phyloP scores from a whole-genome alignment of 2,888 invertebrate genomes.

The Andrena haemorrhoa region DNA sequence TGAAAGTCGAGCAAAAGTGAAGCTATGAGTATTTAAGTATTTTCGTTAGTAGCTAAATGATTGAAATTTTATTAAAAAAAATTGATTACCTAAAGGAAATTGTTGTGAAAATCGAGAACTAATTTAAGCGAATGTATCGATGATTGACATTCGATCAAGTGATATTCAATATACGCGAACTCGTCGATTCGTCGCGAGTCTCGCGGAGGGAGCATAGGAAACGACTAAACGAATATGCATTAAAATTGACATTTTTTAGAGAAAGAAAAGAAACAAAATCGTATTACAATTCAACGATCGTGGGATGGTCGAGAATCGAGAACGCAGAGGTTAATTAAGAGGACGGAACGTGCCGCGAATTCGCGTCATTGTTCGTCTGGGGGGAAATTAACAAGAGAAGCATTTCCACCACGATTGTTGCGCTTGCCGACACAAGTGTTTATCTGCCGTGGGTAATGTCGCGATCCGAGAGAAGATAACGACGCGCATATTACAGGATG shows the following conservation, averaged over 20 bases:
- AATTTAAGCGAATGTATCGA: slow-evolving; percentile 36
- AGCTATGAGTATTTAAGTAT: background rate
- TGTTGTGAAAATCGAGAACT: slow-evolving; percentile 29
- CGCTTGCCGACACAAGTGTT: slow-evolving; percentile 11
- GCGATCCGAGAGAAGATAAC: slow-evolving; percentile 26
- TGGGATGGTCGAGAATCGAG: background rate
- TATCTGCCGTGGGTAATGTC: slow-evolving; percentile 27
- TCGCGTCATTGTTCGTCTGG: slow-evolving; percentile 28
- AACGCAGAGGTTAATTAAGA: background rate
- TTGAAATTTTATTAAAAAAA: background rate
- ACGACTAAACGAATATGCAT: background rate
- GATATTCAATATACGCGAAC: slow-evolving; percentile 12
- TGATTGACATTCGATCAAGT: slow-evolving; percentile 12
- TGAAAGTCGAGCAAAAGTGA: slow-evolving; percentile 8
- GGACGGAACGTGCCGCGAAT: background rate
- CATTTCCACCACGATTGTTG: slow-evolving; percentile 6
- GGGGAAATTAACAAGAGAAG: background rate
- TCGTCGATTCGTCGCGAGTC: slow-evolving; percentile 9
- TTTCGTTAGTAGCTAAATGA: slow-evolving; percentile 12
- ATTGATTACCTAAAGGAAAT: background rate
- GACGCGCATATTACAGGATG: slow-evolving; percentile 31
- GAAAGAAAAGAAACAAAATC: background rate
- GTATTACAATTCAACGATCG: background rate
- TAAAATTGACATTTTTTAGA: background rate
- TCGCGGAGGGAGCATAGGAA: background rate